Percentiles rank a stretch among this genome's conserved stretches.
phyloP scores from a whole-genome alignment of 1,140 invertebrate genomes.

The Halictus rubicundus region DNA sequence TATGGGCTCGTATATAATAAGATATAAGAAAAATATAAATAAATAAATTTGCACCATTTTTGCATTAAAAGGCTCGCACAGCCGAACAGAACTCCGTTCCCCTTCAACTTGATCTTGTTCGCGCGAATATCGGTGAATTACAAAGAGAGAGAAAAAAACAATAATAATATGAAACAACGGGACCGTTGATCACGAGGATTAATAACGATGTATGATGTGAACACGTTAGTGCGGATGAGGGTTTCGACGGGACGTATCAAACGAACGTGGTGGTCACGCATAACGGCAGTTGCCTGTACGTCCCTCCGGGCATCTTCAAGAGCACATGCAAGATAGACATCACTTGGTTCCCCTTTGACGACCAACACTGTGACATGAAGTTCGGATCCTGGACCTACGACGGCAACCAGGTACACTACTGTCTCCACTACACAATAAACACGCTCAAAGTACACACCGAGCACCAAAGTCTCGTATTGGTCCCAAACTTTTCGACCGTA shows the following conservation, averaged over 20 bases:
- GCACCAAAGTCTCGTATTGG: conserved; percentile 44
- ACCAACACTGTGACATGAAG: conserved; percentile 98
- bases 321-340: conserved; percentile 99
- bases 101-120: conserved; percentile 10
- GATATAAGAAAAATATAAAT: too few relatives aligned
- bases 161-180: conserved; percentile 36
- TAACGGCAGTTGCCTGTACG: conserved; percentile 97
- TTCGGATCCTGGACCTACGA: conserved; percentile 98
- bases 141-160: background rate
- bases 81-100: too few relatives aligned
- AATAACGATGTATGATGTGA: conserved; percentile 65
- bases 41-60: too few relatives aligned
- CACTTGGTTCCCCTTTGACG: conserved; percentile 99
- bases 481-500: conserved; percentile 13
- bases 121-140: conserved; percentile 22
- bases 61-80: too few relatives aligned
- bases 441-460: conserved; percentile 61
- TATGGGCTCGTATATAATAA: too few relatives aligned
- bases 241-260: conserved; percentile 98
- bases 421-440: conserved; percentile 72
- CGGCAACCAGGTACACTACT: conserved; percentile 90
- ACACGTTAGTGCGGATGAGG: conserved; percentile 94
- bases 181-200: conserved; percentile 60
- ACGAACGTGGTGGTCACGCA: conserved; percentile 97
- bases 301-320: conserved; percentile 99